Conservation (phyloP, 2,888 invertebrate species). For the Heliconius hortense region DNA sequence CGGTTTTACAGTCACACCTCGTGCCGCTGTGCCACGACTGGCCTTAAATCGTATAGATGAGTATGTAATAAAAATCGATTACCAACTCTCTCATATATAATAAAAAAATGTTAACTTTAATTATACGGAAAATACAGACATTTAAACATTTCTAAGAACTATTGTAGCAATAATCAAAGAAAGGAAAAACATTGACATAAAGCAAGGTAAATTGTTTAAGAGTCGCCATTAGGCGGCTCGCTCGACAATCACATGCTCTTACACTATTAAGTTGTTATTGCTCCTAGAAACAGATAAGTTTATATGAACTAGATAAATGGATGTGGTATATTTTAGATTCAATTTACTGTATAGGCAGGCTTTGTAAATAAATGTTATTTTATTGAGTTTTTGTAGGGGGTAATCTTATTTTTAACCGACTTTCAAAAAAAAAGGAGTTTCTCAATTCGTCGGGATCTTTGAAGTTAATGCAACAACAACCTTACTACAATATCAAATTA, state of each 20-base stretch:
- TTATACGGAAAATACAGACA: slow-evolving; percentile 20
- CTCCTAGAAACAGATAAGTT: slow-evolving; percentile 51
- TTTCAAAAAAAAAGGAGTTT: too few species aligned
- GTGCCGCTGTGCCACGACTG: too few species aligned
- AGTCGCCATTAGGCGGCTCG: slow-evolving; percentile 64
- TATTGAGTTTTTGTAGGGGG: too few species aligned
- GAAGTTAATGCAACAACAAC: too few species aligned
- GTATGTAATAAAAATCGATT: too few species aligned
- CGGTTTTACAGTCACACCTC: too few species aligned
- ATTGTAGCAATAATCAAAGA: slow-evolving; percentile 42
- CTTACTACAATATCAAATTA: too few species aligned
- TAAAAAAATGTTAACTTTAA: slow-evolving; percentile 7
- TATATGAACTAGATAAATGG: slow-evolving; percentile 6
- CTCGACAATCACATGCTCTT: slow-evolving; percentile 68
- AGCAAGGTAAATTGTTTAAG: slow-evolving; percentile 68
- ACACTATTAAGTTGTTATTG: slow-evolving; percentile 76
- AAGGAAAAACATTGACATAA: slow-evolving; percentile 51
- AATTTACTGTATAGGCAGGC: neutral
- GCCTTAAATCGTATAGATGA: too few species aligned
- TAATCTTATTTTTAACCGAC: too few species aligned
- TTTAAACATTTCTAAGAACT: slow-evolving; percentile 28
- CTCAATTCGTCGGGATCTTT: too few species aligned
- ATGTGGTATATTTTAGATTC: slow-evolving; percentile 12
- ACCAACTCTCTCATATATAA: neutral
- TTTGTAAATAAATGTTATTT: too few species aligned